Base-by-base conservation (phyloP, 1,140 invertebrate species). In the Neodiprion virginianus region DNA sequence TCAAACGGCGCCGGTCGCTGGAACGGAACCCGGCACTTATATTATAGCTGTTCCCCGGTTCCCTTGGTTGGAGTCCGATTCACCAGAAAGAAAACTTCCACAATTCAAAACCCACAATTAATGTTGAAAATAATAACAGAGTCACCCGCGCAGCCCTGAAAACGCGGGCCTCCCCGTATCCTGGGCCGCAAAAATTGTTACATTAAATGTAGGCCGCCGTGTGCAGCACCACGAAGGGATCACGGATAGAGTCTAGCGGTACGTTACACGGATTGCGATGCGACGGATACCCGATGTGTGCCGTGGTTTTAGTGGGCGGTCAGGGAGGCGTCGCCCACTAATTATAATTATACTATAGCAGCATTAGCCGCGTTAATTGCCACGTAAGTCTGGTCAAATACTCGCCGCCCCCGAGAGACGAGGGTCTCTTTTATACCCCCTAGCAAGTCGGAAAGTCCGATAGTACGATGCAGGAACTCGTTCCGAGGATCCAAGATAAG, bases 271-370 rank as follows among this genome's bases (percentile, higher is more conserved):
- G 28, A 65, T 17, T 14, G 61, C 4, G 61, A 14, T 14, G 28
- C 68, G n/a, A 3, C 4, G 28, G 4, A 21, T 65, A 65, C 61
- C 12, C 17, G 61, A 65, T 40, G 61, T 65, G 4, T 65, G 61
- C 12, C 61, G 61, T 65, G 61, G 75, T 79, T 82, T 78, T 78
- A 83, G 80, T 76, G 40, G 84, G 84, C 84, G 83, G 81, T 76
- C 82, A 82, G 79, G 82, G 81, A 81, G 86, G 87, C 86, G 86
- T 87, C 84, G 78, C 85, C 82, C 81, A 81, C 85, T 88, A 88
- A 88, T 88, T 88, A 87, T 88, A 88, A 88, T 88, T 88, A 87
- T 85, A 88, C 82, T 79, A 84, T 81, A 78, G 80, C 79, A 80
- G 83, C 85, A 87, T 88, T 88, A 88, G 83, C 82, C 87, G 85